These are phyloP conservation scores for Hydropsyche tenuis DNA, from an alignment of 1,140 invertebrate genomes.

Conservation along the genomic window DNA sequence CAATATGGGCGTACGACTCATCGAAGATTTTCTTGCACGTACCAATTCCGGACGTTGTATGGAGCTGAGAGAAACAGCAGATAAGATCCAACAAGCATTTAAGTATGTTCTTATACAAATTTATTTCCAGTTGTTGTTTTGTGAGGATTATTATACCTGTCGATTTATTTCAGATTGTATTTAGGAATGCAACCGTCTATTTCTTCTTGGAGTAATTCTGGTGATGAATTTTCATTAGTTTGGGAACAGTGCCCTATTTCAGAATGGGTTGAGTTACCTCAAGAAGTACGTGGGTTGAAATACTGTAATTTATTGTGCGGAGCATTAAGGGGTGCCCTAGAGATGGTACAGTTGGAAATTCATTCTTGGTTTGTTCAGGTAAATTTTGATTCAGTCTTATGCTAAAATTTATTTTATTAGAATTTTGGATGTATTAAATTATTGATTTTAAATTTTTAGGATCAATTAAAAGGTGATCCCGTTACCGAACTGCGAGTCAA, in stretches of 20 bases:
- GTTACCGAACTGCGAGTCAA: constrained; percentile 94
- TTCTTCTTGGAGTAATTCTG: constrained; percentile 90
- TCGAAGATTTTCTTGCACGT: constrained; percentile 96
- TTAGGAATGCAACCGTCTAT: constrained; percentile 89
- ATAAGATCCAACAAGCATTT: constrained; percentile 86
- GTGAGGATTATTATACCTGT: too few relatives aligned
- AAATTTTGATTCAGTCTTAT: constrained; percentile 31
- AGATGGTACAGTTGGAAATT: constrained; percentile 92
- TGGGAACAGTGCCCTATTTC: constrained; percentile 95
- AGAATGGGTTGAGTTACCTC: constrained; percentile 98
- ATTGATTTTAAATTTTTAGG: constrained; percentile 66
- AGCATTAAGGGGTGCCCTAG: constrained; percentile 90
- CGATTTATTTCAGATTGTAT: constrained; percentile 74
- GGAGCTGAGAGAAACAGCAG: constrained; percentile 96
- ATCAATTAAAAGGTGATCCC: constrained; percentile 94
- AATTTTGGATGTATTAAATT: constrained; percentile 6
- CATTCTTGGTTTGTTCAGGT: constrained; percentile 80
- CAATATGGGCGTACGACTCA: constrained; percentile 96
- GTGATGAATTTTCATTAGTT: constrained; percentile 96
- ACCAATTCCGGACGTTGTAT: constrained; percentile 89
- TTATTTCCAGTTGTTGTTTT: too few relatives aligned
- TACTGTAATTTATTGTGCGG: constrained; percentile 97
- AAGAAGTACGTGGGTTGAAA: constrained; percentile 84
- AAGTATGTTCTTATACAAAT: constrained; percentile 51
- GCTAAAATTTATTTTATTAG: not conserved